Percentiles rank a stretch among this genome's conserved stretches.
Evolutionary conservation across 2,797 vertebrate genomes (phyloP).

Genomic region (Molothrus ater): DNA sequence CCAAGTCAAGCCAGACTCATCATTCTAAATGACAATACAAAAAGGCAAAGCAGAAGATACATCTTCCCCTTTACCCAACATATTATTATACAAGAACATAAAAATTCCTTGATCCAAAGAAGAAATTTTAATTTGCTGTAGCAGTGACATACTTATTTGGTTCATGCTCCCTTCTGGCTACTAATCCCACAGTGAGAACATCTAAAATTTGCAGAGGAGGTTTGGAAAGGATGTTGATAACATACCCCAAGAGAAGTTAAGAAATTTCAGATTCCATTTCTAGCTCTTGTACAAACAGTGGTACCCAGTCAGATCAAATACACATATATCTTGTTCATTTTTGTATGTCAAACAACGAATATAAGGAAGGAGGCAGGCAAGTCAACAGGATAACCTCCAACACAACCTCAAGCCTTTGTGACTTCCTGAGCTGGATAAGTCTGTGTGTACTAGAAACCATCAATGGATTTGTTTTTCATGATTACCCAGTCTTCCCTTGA

Average conservation of each 20-base stretch:
- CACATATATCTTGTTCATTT: background rate
- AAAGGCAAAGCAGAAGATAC: background rate
- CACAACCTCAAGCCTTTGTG: background rate
- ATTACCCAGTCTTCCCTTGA: background rate
- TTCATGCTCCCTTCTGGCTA: background rate
- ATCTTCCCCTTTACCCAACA: background rate
- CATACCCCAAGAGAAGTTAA: background rate
- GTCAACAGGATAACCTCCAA: background rate
- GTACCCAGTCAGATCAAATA: background rate
- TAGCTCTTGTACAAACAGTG: background rate
- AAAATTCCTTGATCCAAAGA: background rate
- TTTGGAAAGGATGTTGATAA: background rate
- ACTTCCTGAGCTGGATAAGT: background rate
- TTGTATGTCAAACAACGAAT: background rate
- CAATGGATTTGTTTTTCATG: background rate
- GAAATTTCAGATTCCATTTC: background rate
- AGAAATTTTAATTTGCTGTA: background rate
- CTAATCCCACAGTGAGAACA: background rate
- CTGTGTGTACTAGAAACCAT: background rate
- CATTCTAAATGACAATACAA: constrained; percentile 11
- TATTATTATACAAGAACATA: background rate
- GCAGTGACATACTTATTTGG: background rate
- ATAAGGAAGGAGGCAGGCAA: background rate
- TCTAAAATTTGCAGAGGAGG: background rate
- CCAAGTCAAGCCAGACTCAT: constrained; percentile 21